Percentiles rank a stretch among this genome's conserved stretches.
These are phyloP conservation scores for Sphinx pinastri DNA, from an alignment of 2,888 invertebrate species.

Conservation along the genomic window DNA sequence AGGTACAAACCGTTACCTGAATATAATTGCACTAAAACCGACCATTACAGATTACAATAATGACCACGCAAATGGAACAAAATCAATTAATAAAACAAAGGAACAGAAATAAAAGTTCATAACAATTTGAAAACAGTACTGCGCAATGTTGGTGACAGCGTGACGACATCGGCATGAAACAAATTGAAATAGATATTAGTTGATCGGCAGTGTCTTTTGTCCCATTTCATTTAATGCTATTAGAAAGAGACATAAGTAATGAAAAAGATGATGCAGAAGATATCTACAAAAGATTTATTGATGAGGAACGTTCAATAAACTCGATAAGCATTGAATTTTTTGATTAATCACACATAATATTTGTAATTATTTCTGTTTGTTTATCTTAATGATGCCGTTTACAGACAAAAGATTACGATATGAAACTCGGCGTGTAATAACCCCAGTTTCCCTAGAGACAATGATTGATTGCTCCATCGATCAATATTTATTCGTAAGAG, in stretches of 20 bases:
- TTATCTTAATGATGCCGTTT: constrained; percentile 1
- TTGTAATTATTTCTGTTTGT: constrained; percentile 3
- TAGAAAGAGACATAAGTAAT: constrained; percentile 31
- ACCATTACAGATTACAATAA: constrained; percentile 18
- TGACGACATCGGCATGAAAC: constrained; percentile 56
- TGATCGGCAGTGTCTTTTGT: constrained; percentile 44
- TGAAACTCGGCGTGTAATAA: not conserved
- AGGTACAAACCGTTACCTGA: constrained; percentile 6
- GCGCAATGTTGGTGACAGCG: constrained; percentile 42
- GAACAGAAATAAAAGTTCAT: constrained; percentile 27
- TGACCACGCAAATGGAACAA: constrained; percentile 5
- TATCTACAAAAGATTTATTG: constrained; percentile 2
- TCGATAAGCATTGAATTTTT: not conserved
- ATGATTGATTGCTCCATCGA: constrained; percentile 11
- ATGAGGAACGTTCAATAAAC: not conserved
- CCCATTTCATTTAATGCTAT: constrained; percentile 32
- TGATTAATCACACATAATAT: not conserved
- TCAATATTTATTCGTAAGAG: constrained; percentile 8
- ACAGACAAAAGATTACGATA: constrained; percentile 5
- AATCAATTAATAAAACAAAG: constrained; percentile 3
- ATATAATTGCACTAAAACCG: constrained; percentile 7
- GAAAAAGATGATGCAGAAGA: constrained; percentile 16
- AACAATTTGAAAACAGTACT: constrained; percentile 27
- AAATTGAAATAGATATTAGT: constrained; percentile 44
- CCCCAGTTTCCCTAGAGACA: not conserved